These are phyloP conservation scores for Schizotus pectinicornis DNA, from an alignment of 2,888 invertebrate genomes.

Conservation along the genomic window DNA sequence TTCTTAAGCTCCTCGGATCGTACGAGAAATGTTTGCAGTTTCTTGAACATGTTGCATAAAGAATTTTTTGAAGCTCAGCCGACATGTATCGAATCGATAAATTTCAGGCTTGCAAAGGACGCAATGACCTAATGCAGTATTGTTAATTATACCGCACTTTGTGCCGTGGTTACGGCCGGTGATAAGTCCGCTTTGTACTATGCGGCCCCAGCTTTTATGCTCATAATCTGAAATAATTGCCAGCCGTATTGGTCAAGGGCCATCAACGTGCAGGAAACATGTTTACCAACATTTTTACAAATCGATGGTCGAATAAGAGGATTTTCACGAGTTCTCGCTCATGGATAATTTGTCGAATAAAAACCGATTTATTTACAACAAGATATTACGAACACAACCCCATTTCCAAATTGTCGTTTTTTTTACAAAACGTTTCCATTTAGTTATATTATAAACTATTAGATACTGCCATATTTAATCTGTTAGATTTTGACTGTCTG, in stretches of 20 bases:
- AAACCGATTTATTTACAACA: too few relatives aligned
- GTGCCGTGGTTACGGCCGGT: slow-evolving; percentile 14
- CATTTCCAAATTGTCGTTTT: too few relatives aligned
- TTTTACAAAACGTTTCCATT: too few relatives aligned
- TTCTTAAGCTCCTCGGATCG: background rate
- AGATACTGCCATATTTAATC: too few relatives aligned
- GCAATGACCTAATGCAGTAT: slow-evolving; percentile 11
- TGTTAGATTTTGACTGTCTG: too few relatives aligned
- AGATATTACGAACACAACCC: too few relatives aligned
- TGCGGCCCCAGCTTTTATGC: slow-evolving; percentile 26
- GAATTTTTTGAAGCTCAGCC: too few relatives aligned
- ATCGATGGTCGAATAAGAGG: slow-evolving; percentile 20
- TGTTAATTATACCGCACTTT: slow-evolving; percentile 19
- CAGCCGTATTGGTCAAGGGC: slow-evolving; percentile 27
- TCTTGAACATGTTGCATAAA: too few relatives aligned
- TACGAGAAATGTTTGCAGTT: background rate
- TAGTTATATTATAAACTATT: too few relatives aligned
- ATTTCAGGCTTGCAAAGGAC: too few relatives aligned
- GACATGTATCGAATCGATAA: too few relatives aligned
- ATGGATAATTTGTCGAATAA: too few relatives aligned
- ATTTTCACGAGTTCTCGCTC: slow-evolving; percentile 9
- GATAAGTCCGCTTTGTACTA: slow-evolving; percentile 25
- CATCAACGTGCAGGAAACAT: slow-evolving; percentile 20
- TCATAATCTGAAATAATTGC: slow-evolving; percentile 31
- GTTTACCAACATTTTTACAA: slow-evolving; percentile 20